These are phyloP conservation scores for Apaloderma vittatum DNA, from an alignment of 2,113 vertebrate species.

Conservation along the genomic window DNA sequence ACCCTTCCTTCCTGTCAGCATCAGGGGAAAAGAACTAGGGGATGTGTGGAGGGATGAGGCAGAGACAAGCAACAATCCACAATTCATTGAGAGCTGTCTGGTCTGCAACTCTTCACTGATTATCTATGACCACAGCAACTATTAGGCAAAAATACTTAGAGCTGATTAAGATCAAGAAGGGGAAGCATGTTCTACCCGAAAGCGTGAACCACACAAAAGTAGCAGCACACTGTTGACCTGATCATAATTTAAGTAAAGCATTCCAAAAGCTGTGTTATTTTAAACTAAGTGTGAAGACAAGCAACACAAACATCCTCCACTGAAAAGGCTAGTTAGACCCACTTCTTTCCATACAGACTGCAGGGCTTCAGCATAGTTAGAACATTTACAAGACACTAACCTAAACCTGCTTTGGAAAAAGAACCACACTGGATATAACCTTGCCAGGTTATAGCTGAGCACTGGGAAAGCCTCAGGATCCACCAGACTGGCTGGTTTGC, in stretches of 20 bases:
- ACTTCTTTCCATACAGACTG: not conserved
- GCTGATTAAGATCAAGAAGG: not conserved
- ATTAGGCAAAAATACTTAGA: not conserved
- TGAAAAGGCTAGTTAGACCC: not conserved
- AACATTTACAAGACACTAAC: not conserved
- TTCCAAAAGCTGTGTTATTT: not conserved
- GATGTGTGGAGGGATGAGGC: not conserved
- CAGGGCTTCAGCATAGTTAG: not conserved
- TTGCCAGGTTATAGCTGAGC: not conserved
- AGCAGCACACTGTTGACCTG: not conserved
- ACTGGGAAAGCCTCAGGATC: not conserved
- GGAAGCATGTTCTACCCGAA: not conserved
- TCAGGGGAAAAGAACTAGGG: not conserved
- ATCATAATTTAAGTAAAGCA: not conserved
- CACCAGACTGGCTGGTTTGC: not conserved
- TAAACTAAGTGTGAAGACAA: not conserved
- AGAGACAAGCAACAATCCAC: not conserved
- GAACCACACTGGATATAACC: not conserved
- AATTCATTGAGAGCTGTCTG: not conserved
- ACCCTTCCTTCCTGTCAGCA: not conserved
- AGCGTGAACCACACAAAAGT: accelerated
- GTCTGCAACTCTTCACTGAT: not conserved
- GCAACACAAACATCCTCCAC: not conserved
- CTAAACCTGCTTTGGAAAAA: not conserved
- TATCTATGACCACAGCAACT: not conserved